Conservation (phyloP, 2,797 vertebrate species). For the Champsocephalus esox region DNA sequence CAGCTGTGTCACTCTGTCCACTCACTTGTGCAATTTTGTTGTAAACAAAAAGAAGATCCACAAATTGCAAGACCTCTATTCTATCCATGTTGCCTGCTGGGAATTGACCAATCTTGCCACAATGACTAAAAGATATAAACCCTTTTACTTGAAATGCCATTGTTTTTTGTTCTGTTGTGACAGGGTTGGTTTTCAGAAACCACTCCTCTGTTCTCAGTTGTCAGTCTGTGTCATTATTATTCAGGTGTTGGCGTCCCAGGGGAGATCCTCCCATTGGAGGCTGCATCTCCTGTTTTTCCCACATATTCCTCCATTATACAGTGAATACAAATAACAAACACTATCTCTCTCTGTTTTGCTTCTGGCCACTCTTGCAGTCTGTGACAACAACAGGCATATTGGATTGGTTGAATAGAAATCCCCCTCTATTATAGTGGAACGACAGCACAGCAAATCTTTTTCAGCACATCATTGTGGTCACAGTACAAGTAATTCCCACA, state of each 20-base stretch:
- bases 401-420: constrained; percentile 57
- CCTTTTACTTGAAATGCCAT: constrained; percentile 53
- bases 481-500: constrained; percentile 20
- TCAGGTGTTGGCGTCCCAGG: constrained; percentile 61
- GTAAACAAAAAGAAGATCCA: constrained; percentile 15
- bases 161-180: constrained; percentile 59
- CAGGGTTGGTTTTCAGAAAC: constrained; percentile 55
- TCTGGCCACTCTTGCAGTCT: constrained; percentile 35
- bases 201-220: constrained; percentile 58
- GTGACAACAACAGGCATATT: constrained; percentile 50
- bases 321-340: constrained; percentile 52
- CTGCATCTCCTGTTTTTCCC: constrained; percentile 48
- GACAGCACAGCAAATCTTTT: constrained; percentile 23
- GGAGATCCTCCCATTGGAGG: constrained; percentile 56
- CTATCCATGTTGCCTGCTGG: constrained; percentile 41
- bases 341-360: constrained; percentile 41
- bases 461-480: constrained; percentile 24
- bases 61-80: constrained; percentile 28
- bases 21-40: constrained; percentile 1
- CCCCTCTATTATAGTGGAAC: constrained; percentile 31
- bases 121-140: constrained; percentile 60
- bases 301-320: constrained; percentile 55
- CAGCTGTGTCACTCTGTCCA: constrained; percentile 28
- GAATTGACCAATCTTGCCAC: constrained; percentile 54
- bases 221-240: constrained; percentile 64